Evolutionary conservation across 1,140 invertebrate genomes (phyloP), one percentile per base, ranked within the genome.

Genomic region (Hypsibius dujardini): DNA sequence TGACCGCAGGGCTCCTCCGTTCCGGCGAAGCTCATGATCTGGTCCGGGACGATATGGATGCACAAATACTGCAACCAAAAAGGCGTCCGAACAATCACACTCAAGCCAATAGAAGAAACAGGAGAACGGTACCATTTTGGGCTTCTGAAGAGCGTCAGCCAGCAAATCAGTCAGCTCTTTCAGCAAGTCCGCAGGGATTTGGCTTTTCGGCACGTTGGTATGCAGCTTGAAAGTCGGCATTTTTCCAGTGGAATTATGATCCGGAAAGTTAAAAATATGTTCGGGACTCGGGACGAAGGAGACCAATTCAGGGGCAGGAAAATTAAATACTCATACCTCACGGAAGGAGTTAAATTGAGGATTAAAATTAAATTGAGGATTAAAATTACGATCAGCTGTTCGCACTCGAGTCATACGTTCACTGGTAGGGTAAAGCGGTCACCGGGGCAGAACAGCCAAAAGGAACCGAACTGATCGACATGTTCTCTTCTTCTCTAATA

Each of bases 21-120:
- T 56, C 50, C 50, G 7, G 50, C 50, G n/a, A 56, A 56, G 7
- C 7, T 12, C 50, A 56, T 56, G 50, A 56, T 56, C 50, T 56
- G 50, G n/a, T 56, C 50, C 50, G 50, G 50, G 7, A 56, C 50
- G 50, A 56, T n/a, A 56, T 56, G 50, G 50, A 56, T 56, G 50
- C 50, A 56, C 50, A 56, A 56, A 56, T 56, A 56, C 50, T 56
- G 50, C 50, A 56, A 56, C 50, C 7, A 7, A 56, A 7, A 7
- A 56, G 7, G n/a, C 50, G 50, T 56, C 7, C n/a, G 50, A 12
- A 7, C 7, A n/a, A 0, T 56, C 7, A 56, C 50, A 56, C 50
- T 12, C 50, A 56, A 56, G 7, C n/a, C 50, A n/a, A 56, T 56
- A 7, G n/a, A 56, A 56, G 7, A 12, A 56, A 56, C n/a, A 12